phyloP scores from a whole-genome alignment of 2,888 invertebrate genomes.

The Mycalesis mineus region DNA sequence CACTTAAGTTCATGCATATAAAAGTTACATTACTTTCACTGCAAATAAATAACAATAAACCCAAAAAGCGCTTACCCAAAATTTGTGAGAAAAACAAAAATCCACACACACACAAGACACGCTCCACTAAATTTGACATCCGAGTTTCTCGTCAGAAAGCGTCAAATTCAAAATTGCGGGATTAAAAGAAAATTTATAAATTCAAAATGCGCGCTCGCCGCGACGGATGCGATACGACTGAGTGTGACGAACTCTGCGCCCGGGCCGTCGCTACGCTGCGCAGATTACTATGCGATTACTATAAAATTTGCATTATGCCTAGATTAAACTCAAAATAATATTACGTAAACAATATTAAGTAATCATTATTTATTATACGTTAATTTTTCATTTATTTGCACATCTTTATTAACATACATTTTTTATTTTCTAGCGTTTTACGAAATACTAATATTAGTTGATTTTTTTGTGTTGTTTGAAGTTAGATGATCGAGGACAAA shows the following conservation, averaged over 20 bases:
- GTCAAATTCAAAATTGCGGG: conserved; percentile 43
- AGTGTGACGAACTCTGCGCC: conserved; percentile 5
- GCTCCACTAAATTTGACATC: conserved; percentile 52
- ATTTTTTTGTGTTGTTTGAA: no score
- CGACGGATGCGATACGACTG: conserved; percentile 1
- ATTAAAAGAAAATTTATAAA: neutral
- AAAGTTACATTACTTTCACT: neutral
- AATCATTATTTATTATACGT: neutral
- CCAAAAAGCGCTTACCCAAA: conserved; percentile 13
- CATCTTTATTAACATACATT: no score
- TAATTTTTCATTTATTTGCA: neutral
- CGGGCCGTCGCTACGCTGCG: neutral
- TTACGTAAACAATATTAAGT: neutral
- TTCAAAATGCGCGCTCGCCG: conserved; percentile 8
- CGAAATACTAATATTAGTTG: no score
- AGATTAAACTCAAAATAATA: neutral
- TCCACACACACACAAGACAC: conserved; percentile 36
- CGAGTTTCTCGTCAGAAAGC: conserved; percentile 53
- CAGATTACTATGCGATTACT: conserved; percentile 1
- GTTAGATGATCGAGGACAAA: no score
- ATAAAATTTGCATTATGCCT: neutral
- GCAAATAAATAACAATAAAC: neutral
- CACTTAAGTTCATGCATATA: no score
- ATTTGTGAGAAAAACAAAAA: conserved; percentile 17
- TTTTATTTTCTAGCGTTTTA: no score